Evolutionary conservation across 2,113 vertebrate species (phyloP), one percentile per base, ranked within the genome.

Genomic region (Tyto alba): DNA sequence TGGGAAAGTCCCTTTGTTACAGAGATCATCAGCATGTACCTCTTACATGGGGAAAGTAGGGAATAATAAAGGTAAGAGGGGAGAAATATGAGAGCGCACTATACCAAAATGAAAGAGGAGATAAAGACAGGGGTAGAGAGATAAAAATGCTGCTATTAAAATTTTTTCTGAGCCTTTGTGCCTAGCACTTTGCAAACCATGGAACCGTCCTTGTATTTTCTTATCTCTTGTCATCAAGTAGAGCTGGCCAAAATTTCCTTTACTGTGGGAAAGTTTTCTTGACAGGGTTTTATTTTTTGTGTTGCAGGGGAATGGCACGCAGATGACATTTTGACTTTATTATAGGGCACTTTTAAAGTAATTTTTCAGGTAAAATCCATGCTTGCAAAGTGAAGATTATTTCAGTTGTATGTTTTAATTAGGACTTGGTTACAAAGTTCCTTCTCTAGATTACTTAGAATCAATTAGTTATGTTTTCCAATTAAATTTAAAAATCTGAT

Each of bases 161-260:
- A 59, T 59, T 55, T 89, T 93, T 95, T 88, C 56, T 69, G 47
- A 86, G 79, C 55, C 72, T 96, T 95, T 94, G 91, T 94, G 74
- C 63, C 53, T 85, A 87, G 91, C 22, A 41, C 38, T 89, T 89
- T 68, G 30, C 66, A 85, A 95, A 79, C 74, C 2, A 2, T 68
- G 94, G 91, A 93, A 78, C 91, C 25, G 3, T 94, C 93, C 74
- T 94, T 77, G 77, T 85, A 94, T 83, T 93, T 96, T 66, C 95
- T 95, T 96, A 94, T 96, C 96, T 95, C 52, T 89, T 93, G 74
- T 84, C 84, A 94, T 96, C 93, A 82, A 81, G 91, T 75, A 79
- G 45, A 82, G 87, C 91, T 78, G 66, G 84, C 91, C 81, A 89
- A 85, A 89, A 85, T 75, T 60, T 81, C 62, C 63, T 80, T 74